Conservation (phyloP, 37 sponge, comb jelly and placozoan species). For the Ephydatia muelleri region DNA sequence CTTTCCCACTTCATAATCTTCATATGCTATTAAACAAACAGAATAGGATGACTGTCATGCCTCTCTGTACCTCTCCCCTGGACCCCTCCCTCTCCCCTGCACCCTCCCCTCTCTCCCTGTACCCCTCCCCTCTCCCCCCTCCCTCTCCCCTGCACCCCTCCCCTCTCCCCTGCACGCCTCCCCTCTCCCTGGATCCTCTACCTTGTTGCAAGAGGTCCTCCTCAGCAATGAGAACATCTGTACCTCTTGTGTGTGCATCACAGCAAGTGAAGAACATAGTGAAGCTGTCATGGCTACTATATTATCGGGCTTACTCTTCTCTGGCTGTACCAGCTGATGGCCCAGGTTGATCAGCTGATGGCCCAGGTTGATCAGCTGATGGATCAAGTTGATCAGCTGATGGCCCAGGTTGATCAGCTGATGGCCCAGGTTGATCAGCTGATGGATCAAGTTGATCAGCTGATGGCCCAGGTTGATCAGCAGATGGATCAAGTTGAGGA, state of each 20-base stretch:
- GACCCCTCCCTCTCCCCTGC: not conserved
- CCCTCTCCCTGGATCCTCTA: not conserved
- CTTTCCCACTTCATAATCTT: conserved; percentile 54
- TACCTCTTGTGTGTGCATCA: not conserved
- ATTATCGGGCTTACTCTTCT: no score
- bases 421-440: not conserved
- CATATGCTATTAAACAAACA: conserved; percentile 33
- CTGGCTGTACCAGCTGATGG: no score
- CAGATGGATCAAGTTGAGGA: no score
- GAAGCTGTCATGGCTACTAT: no score
- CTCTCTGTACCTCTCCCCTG: not conserved
- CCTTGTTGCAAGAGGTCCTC: conserved; percentile 66
- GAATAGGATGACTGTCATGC: not conserved
- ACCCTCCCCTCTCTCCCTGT: not conserved
- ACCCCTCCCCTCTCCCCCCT: no score
- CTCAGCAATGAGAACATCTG: conserved; percentile 66
- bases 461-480: not conserved
- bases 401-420: not conserved
- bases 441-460: not conserved
- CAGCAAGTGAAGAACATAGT: not conserved
- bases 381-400: no score
- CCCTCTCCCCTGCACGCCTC: no score
- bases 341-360: no score
- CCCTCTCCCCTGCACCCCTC: no score
- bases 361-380: no score